Percentiles rank a stretch among this genome's conserved stretches.
phyloP scores from a whole-genome alignment of 2,113 vertebrate genomes.

The Pionites leucogaster region DNA sequence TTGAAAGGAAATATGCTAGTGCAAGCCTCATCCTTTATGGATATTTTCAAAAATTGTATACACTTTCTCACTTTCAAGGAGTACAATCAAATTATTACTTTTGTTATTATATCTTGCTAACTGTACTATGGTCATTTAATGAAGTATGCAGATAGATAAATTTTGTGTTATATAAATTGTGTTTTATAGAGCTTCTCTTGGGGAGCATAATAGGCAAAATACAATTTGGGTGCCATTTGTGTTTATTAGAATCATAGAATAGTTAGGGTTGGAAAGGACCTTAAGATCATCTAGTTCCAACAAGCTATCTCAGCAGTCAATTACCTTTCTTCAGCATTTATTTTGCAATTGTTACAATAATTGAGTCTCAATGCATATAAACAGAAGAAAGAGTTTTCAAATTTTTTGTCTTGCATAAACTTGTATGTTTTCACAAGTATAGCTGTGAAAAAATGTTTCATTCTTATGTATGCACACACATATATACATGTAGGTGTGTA shows the following conservation, averaged over 20 bases:
- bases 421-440: not conserved
- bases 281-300: too few relatives aligned
- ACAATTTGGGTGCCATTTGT: not conserved
- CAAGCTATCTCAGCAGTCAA: constrained; percentile 1
- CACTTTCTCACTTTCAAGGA: not conserved
- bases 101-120: not conserved
- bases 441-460: not conserved
- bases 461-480: not conserved
- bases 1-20: not conserved
- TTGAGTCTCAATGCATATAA: not conserved
- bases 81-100: not conserved
- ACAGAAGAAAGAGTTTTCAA: not conserved
- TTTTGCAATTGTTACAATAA: not conserved
- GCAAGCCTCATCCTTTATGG: not conserved
- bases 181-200: not conserved
- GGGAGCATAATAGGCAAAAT: not conserved
- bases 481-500: too few relatives aligned
- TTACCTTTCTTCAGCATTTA: not conserved
- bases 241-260: not conserved
- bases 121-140: not conserved
- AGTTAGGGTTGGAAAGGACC: too few relatives aligned
- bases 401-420: not conserved
- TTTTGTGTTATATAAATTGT: not conserved
- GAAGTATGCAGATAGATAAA: not conserved
- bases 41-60: not conserved